Conservation (phyloP, 2,113 vertebrate genomes). For the Pogona vitticeps region DNA sequence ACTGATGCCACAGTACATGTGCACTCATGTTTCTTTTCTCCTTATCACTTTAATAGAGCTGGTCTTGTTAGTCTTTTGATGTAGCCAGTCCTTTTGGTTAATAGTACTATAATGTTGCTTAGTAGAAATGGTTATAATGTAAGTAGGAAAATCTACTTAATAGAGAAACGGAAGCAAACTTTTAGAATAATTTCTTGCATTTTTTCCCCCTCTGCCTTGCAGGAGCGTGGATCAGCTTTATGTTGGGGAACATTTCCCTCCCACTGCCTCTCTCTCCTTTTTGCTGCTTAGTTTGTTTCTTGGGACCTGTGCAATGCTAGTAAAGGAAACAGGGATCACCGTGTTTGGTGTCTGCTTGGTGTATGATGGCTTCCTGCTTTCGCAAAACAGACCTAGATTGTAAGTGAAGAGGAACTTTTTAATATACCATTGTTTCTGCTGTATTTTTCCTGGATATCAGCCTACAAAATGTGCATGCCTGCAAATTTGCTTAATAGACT, state of each 20-base stretch:
- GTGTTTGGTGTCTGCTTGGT: constrained; percentile 94
- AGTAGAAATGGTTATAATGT: not conserved
- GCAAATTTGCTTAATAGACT: not conserved
- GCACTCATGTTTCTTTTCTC: not conserved
- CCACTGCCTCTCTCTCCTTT: constrained; percentile 80
- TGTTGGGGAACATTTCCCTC: constrained; percentile 77
- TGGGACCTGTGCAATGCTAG: constrained; percentile 96
- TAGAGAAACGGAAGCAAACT: constrained; percentile 31
- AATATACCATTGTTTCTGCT: not conserved
- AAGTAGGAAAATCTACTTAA: not conserved
- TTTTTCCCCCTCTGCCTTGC: constrained; percentile 53
- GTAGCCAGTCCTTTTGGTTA: not conserved
- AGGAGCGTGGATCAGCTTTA: constrained; percentile 85
- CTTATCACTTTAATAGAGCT: not conserved
- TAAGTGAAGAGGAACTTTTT: constrained; percentile 73
- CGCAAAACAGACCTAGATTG: constrained; percentile 78
- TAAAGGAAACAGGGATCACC: constrained; percentile 95
- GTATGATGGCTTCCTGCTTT: constrained; percentile 90
- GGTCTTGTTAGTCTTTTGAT: not conserved
- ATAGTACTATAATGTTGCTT: not conserved
- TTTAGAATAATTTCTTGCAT: not conserved
- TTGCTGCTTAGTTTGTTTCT: constrained; percentile 86
- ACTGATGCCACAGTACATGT: not conserved
- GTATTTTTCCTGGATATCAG: no score
- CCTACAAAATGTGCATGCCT: not conserved